These are phyloP conservation scores for Phaenicophaeus curvirostris DNA, from an alignment of 2,797 vertebrate species.

Conservation along the genomic window DNA sequence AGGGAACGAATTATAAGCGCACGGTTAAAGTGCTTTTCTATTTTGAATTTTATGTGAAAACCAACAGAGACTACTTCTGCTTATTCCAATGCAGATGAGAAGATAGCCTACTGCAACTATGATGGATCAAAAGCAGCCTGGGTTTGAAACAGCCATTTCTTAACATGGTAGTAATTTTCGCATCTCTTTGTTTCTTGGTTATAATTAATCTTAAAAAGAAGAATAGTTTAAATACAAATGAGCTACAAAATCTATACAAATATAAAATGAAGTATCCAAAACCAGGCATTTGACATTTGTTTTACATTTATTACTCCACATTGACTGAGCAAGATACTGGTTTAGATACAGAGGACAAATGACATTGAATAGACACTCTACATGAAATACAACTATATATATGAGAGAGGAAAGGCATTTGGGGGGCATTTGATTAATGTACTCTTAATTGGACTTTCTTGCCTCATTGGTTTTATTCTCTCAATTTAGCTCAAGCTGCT, in stretches of 20 bases:
- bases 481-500: constrained; percentile 62
- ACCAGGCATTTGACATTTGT: neutral
- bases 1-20: neutral
- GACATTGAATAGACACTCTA: neutral
- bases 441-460: constrained; percentile 60
- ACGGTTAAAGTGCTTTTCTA: neutral
- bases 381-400: neutral
- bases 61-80: neutral
- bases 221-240: neutral
- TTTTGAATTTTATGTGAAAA: constrained; percentile 19
- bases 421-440: constrained; percentile 57
- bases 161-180: neutral
- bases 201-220: constrained; percentile 22
- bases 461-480: constrained; percentile 65
- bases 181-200: neutral
- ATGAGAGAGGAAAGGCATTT: constrained; percentile 16
- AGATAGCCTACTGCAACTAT: neutral
- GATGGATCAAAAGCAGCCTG: neutral
- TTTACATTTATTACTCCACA: neutral
- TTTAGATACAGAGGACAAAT: constrained; percentile 11
- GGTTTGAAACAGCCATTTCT: neutral
- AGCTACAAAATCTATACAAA: constrained; percentile 22
- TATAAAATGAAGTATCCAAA: neutral
- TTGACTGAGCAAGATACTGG: neutral
- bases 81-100: neutral